Evolutionary conservation across 2,888 invertebrate species (phyloP).

Genomic region (Acleris holmiana): DNA sequence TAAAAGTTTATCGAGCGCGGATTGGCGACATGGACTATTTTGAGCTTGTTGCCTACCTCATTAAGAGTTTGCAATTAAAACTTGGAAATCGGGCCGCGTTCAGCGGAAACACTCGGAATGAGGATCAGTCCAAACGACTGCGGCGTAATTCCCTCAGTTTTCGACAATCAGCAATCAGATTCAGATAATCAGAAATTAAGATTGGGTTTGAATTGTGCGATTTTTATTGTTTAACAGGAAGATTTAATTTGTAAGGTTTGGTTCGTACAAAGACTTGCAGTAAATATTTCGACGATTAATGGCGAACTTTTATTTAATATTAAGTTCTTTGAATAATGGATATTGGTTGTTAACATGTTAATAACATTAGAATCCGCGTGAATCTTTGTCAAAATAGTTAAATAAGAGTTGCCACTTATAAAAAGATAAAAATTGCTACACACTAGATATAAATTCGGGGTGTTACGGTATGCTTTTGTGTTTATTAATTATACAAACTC

Average conservation of each 20-base stretch:
- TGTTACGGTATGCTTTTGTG: too few species aligned
- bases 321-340: too few species aligned
- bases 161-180: slow-evolving; percentile 46
- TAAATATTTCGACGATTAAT: not conserved
- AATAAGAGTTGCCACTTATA: too few species aligned
- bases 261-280: not conserved
- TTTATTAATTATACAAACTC: too few species aligned
- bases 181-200: slow-evolving; percentile 35
- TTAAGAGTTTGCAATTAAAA: slow-evolving; percentile 78
- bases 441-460: too few species aligned
- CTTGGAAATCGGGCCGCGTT: slow-evolving; percentile 65
- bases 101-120: slow-evolving; percentile 61
- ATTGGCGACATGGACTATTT: slow-evolving; percentile 49
- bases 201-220: slow-evolving; percentile 3
- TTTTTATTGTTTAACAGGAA: not conserved
- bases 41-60: slow-evolving; percentile 64
- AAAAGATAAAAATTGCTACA: too few species aligned
- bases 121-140: slow-evolving; percentile 58
- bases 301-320: too few species aligned
- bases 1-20: slow-evolving; percentile 16
- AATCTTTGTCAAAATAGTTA: too few species aligned
- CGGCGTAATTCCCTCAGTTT: slow-evolving; percentile 49
- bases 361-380: too few species aligned
- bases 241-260: not conserved
- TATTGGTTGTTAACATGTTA: too few species aligned